Evolutionary conservation across 2,113 vertebrate species (phyloP), one percentile per base, ranked within the genome.

Genomic region (Rhabdomys dilectus): DNA sequence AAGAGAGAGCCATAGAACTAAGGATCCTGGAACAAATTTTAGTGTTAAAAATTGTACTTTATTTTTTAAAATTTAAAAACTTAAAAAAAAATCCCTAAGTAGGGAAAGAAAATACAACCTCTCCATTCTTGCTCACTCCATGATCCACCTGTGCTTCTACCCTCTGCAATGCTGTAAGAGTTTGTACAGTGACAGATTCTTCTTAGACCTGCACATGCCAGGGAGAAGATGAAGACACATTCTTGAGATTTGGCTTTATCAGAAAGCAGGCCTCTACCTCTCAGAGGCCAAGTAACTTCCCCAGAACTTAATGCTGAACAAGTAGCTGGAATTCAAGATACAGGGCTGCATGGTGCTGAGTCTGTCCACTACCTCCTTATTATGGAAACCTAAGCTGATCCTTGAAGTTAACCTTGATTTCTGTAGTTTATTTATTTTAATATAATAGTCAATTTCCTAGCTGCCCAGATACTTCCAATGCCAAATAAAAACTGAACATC

Each of bases 21-120:
- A 91, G 90, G 73, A 91, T 88, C 16, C 2, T 91, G 73, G 80
- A 77, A 7, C 85, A 81, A 86, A 45, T 34, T 42, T 72, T 96
- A 82, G 45, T 84, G n/a, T 62, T 68, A 86, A 82, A 42, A 42
- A 31, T 91, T 93, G 75, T 76, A 39, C 68, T 72, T 72, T 95
- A 89, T 82, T 75, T 68, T 68, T 68, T 16, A 16, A 36, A 68
- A 68, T 5, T 34, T 36, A 34, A 36, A 68, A 34, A 66, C 64
- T 24, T 62, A 34, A 34, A 68, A 68, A 48, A 77, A 76, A 48
- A n/a, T n/a, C 12, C 5, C 21, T 42, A 82, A 80, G 45, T 15
- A 39, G 45, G 16, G 62, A 94, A 87, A 58, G 34, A 17, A 66
- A 91, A 80, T 34, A 80, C 5, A 72, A 17, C 80, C 5, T 72